A percentile compares a stretch with the other conserved stretches of the same genome.
phyloP scores from a whole-genome alignment of 2,888 invertebrate species.

The Alloplasta piceator region DNA sequence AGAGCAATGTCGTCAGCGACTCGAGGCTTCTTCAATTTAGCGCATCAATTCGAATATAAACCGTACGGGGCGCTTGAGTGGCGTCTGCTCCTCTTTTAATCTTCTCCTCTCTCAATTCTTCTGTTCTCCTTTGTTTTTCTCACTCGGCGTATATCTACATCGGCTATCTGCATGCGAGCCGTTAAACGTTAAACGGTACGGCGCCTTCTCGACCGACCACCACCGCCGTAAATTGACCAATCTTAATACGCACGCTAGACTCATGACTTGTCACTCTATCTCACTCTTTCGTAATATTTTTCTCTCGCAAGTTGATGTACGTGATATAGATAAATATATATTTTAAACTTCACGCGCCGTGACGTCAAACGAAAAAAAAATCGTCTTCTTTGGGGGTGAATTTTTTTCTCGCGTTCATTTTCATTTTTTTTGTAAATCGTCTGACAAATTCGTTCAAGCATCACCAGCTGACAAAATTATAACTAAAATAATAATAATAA shows the following conservation, averaged over 20 bases:
- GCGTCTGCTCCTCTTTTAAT: conserved; percentile 67
- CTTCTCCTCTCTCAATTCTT: conserved; percentile 38
- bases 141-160: conserved; percentile 52
- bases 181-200: conserved; percentile 79
- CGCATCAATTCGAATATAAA: conserved; percentile 80
- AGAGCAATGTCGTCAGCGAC: conserved; percentile 75
- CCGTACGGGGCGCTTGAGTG: conserved; percentile 73
- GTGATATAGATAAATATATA: conserved; percentile 1
- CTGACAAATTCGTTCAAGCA: background rate
- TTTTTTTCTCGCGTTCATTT: background rate
- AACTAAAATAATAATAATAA: background rate
- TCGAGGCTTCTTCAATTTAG: conserved; percentile 74
- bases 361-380: background rate
- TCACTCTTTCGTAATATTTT: conserved; percentile 26
- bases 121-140: conserved; percentile 46
- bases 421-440: too few relatives aligned
- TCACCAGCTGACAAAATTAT: background rate
- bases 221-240: conserved; percentile 78
- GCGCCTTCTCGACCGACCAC: conserved; percentile 80
- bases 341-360: background rate
- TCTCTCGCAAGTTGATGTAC: conserved; percentile 1
- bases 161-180: conserved; percentile 67
- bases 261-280: background rate
- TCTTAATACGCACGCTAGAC: conserved; percentile 70
- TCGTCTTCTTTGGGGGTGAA: background rate